Evolutionary conservation across 2,797 vertebrate genomes (phyloP), one percentile per base, ranked within the genome.

Genomic region (Rhinoraja longicauda): DNA sequence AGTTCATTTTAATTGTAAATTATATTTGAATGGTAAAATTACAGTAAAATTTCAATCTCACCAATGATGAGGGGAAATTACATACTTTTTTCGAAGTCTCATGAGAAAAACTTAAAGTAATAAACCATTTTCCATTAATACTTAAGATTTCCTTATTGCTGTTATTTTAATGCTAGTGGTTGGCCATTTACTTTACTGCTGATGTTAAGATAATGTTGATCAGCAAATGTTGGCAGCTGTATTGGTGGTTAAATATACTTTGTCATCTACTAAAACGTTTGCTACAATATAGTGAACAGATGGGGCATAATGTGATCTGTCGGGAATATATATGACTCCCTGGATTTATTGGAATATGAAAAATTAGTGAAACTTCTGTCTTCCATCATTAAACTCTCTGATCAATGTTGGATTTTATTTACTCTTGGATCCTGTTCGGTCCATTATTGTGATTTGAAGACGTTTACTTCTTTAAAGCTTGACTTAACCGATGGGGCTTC

Each of bases 291-390:
- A 67, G 2, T 67, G n/a, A 88, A 32, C 84, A 67, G 59, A 67
- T 36, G n/a, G 84, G 36, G 19, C 21, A 88, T 77, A 77, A 77
- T 67, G 7, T 88, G 84, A 32, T 9, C 84, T 36, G 32, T 1
- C n/a, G 19, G 21, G 59, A 67, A 88, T 88, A 67, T 86, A 86
- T 67, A 67, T 24, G n/a, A 36, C n/a, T 88, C 17, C 15, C 62
- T 36, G 84, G 7, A 88, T 88, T 67, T 88, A 67, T 88, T 92
- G 39, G 90, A 92, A 19, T 92, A 92, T 57, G 39, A 92, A 92
- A 57, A 24, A 92, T 67, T 72, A 26, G 13, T 73, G 67, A 53
- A n/a, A 53, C 70, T 17, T 92, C 24, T 13, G 73, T 10, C 72
- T 92, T 57, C 26, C 90, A 73, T 73, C 90, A 92, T 75, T 92